Percentiles rank a stretch among this genome's conserved stretches.
phyloP scores from a whole-genome alignment of 2,888 invertebrate species.

The Melieria picta region DNA sequence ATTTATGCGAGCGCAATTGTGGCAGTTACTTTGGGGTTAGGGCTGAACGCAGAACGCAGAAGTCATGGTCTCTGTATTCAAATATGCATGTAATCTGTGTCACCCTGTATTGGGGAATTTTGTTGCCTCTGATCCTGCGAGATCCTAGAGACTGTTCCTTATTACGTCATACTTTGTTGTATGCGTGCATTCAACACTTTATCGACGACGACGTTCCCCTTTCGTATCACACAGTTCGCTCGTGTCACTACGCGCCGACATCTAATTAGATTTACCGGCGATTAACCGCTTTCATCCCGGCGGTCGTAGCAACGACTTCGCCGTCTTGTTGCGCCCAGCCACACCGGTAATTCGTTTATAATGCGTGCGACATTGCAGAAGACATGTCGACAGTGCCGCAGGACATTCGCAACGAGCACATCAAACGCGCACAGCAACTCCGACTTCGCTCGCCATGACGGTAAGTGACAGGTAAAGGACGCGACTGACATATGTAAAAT shows the following conservation, averaged over 20 bases:
- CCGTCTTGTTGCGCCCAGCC: slow-evolving; percentile 25
- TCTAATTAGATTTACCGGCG: slow-evolving; percentile 34
- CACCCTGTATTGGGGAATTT: too few species aligned
- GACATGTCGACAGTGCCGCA: slow-evolving; percentile 62
- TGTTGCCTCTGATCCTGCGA: too few species aligned
- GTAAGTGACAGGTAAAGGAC: slow-evolving; percentile 46
- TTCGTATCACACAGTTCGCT: too few species aligned
- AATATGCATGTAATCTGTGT: too few species aligned
- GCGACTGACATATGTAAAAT: slow-evolving; percentile 60
- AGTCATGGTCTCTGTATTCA: too few species aligned
- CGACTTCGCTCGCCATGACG: slow-evolving; percentile 12
- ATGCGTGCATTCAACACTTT: too few species aligned
- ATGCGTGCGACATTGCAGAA: slow-evolving; percentile 56
- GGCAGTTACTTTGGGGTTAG: too few species aligned
- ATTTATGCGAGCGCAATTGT: too few species aligned
- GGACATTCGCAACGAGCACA: slow-evolving; percentile 44
- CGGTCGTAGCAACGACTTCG: slow-evolving; percentile 12
- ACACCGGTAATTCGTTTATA: slow-evolving; percentile 61
- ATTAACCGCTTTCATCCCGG: slow-evolving; percentile 36
- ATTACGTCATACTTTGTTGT: too few species aligned
- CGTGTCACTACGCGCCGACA: slow-evolving; percentile 9
- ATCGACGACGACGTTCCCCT: too few species aligned
- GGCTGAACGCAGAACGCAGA: too few species aligned
- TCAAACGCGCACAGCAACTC: slow-evolving; percentile 30
- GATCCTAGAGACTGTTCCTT: too few species aligned